A percentile compares a stretch with the other conserved stretches of the same genome.
Evolutionary conservation across 2,888 invertebrate genomes (phyloP).

Genomic region (Terebella lapidaria): DNA sequence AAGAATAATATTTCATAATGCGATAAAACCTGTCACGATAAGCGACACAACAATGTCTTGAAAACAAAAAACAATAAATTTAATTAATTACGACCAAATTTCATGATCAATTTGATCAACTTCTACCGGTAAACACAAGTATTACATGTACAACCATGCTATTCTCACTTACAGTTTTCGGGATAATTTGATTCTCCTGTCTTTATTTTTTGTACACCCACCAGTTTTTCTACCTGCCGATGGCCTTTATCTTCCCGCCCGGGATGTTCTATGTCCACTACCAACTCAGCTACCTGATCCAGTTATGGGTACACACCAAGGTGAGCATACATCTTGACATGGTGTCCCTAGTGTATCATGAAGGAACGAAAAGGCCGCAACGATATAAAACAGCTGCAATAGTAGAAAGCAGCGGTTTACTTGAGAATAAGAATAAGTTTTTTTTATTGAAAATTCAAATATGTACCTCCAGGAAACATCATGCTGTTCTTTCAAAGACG

Average conservation of each 20-base stretch:
- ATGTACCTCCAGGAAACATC: no score
- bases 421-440: not conserved
- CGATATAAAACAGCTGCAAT: not conserved
- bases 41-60: no score
- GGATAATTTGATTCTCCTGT: not conserved
- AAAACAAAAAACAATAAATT: no score
- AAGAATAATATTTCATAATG: no score
- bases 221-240: conserved; percentile 48
- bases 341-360: not conserved
- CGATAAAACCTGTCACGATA: no score
- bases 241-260: conserved; percentile 74
- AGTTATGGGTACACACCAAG: conserved; percentile 86
- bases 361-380: not conserved
- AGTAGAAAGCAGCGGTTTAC: not conserved
- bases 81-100: no score
- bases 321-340: conserved; percentile 3
- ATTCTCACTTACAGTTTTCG: not conserved
- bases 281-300: conserved; percentile 79
- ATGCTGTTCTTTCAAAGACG: no score
- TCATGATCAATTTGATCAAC: no score
- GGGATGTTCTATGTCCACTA: conserved; percentile 74
- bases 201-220: no score
- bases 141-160: not conserved
- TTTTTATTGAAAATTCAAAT: not conserved
- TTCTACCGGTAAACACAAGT: no score